Evolutionary conservation across 1,140 invertebrate species (phyloP), one percentile per base, ranked within the genome.

Genomic region (Tenebrio molitor): DNA sequence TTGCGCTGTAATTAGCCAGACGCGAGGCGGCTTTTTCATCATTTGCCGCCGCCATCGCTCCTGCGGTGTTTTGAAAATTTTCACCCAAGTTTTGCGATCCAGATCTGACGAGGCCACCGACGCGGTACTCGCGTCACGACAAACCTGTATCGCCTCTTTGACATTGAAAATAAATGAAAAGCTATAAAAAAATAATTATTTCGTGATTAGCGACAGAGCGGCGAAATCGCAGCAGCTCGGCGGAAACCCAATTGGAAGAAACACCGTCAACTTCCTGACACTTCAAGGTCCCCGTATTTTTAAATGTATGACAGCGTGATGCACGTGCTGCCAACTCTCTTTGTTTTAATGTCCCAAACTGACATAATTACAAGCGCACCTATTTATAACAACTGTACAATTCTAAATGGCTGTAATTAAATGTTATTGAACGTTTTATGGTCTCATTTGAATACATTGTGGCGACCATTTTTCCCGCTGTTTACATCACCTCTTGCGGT

Each of bases 351-450:
- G 19, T n/a, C 1, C 6, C 19, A 19, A 53, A 19, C 16, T 21
- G 46, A 21, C 16, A 53, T 53, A 21, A 23, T 53, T 53, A 10
- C 14, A 53, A 58, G 50, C 15, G 10, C 10, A 29, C n/a, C 23
- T 58, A 58, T 58, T 58, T 58, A 58, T 58, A 25, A 58, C 23
- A 3, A n/a, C n/a, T n/a, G 10, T 29, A 58, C 23, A 58, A 17
- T 58, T 5, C 50, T 25, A 58, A 58, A 58, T 58, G 50, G 23
- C 12, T 10, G 15, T 58, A 58, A 58, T 58, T 58, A 33, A 58
- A 58, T 29, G 50, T 58, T 58, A 58, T 58, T 58, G 50, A 58
- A 58, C 50, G 50, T 58, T 58, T 33, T 58, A 58, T 58, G n/a
- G 50, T 29, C 25, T 29, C 25, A 21, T 23, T 2, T 41, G 12